Evolutionary conservation across 2,797 vertebrate species (phyloP), one percentile per base, ranked within the genome.

Genomic region (Adelosebastes latens): DNA sequence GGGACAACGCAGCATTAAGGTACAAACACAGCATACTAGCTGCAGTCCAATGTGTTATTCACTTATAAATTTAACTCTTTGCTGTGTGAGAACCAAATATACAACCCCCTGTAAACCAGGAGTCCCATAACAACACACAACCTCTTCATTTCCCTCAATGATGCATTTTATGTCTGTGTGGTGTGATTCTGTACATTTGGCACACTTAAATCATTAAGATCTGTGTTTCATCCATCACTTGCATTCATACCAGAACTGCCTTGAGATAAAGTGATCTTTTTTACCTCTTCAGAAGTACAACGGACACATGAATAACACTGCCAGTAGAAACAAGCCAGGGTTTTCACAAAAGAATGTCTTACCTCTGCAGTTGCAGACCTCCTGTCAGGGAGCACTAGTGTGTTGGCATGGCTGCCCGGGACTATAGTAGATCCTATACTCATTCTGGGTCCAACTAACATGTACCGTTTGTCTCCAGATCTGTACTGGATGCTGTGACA

Each of bases 401-500:
- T 93, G 36, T 93, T 93, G 0, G 79, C 76, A 14, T 84, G 68
- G 20, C 82, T 77, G 1, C 46, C 79, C 0, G 49, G 68, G 6
- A 34, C 59, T 67, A 92, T 77, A 22, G 74, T 84, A 75, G 87
- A 92, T 27, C 86, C 88, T 20, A 89, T 87, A 78, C 90, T 94
- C 87, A 90, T 91, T 53, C 83, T 90, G 29, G 85, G 89, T 87
- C 85, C 87, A 80, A 91, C 88, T 61, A 92, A 68, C 83, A 93
- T 91, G 87, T 91, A 91, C 1, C 85, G 86, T 36, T 92, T 93
- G 46, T 93, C 84, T 77, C 89, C 91, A 60, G 84, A 90, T 92
- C 87, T 89, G 67, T 91, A 93, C 72, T 91, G 89, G 74, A 92
- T 90, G 80, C 90, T 92, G 82, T 92, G 87, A 55, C 86, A 91